These are phyloP conservation scores for Drosophila mauritiana DNA, from an alignment of 1,140 invertebrate genomes.

Conservation along the genomic window DNA sequence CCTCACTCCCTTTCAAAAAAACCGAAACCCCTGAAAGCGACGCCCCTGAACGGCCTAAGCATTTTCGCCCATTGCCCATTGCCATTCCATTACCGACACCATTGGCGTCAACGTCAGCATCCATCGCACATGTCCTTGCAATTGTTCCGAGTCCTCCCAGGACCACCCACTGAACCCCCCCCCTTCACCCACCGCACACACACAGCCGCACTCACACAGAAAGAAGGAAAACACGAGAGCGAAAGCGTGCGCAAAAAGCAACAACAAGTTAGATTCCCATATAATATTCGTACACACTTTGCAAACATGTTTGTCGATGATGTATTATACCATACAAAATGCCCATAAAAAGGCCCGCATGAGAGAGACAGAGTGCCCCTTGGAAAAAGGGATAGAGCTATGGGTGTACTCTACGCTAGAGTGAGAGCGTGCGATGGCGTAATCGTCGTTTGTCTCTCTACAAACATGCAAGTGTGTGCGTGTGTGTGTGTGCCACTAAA, in stretches of 20 bases:
- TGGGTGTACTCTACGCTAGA: slow-evolving; percentile 40
- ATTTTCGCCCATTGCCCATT: slow-evolving; percentile 46
- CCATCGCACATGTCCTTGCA: slow-evolving; percentile 83
- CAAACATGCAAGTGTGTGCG: not conserved
- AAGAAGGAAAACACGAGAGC: slow-evolving; percentile 50
- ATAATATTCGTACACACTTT: slow-evolving; percentile 84
- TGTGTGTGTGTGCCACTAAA: slow-evolving; percentile 70
- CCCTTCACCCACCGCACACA: not conserved
- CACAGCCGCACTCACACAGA: not conserved
- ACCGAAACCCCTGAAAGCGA: not conserved
- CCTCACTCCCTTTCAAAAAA: not conserved
- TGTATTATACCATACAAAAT: slow-evolving; percentile 84
- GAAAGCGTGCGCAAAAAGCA: slow-evolving; percentile 76
- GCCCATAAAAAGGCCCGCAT: slow-evolving; percentile 83
- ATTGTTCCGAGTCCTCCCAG: slow-evolving; percentile 62
- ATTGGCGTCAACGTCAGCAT: slow-evolving; percentile 83
- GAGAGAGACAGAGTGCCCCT: slow-evolving; percentile 60
- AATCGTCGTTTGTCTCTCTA: slow-evolving; percentile 79
- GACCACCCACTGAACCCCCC: slow-evolving; percentile 1
- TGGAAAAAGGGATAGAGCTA: slow-evolving; percentile 6
- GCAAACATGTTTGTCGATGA: slow-evolving; percentile 84
- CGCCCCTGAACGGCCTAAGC: slow-evolving; percentile 37
- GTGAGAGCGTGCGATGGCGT: slow-evolving; percentile 77
- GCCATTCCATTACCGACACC: slow-evolving; percentile 81
- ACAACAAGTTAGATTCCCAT: slow-evolving; percentile 79